Conservation (phyloP, 2,113 vertebrate genomes). For the Apus apus region DNA sequence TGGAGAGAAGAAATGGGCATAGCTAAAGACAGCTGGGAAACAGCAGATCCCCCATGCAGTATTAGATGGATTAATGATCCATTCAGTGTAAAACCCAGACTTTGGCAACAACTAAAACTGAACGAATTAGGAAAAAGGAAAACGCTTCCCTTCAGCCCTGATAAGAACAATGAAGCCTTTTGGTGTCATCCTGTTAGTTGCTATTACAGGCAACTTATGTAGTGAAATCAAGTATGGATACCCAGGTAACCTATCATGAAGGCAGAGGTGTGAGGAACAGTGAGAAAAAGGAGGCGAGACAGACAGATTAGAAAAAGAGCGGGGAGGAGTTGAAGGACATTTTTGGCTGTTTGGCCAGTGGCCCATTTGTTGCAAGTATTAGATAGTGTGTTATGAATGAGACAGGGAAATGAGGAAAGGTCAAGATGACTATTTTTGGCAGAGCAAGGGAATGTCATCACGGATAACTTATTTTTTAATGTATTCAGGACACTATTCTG, state of each 20-base stretch:
- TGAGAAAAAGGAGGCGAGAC: background rate
- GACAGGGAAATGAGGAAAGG: background rate
- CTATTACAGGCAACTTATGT: background rate
- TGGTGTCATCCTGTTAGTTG: background rate
- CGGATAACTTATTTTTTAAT: rapidly evolving
- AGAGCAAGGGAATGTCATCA: background rate
- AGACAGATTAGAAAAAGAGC: background rate
- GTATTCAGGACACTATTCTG: background rate
- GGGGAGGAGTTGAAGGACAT: background rate
- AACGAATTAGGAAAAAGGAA: background rate
- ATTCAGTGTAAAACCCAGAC: background rate
- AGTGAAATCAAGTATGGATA: background rate
- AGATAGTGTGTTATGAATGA: background rate
- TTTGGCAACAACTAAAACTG: background rate
- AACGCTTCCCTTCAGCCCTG: background rate
- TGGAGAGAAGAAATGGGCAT: background rate
- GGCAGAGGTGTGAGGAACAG: background rate
- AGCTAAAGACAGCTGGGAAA: constrained; percentile 14
- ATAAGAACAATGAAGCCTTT: background rate
- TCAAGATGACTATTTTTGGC: background rate
- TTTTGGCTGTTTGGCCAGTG: background rate
- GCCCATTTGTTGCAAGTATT: background rate
- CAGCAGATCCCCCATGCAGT: background rate
- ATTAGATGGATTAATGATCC: constrained; percentile 23
- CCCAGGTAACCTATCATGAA: background rate